Conservation (phyloP, 2,113 vertebrate species). For the Myotis brandtii region DNA sequence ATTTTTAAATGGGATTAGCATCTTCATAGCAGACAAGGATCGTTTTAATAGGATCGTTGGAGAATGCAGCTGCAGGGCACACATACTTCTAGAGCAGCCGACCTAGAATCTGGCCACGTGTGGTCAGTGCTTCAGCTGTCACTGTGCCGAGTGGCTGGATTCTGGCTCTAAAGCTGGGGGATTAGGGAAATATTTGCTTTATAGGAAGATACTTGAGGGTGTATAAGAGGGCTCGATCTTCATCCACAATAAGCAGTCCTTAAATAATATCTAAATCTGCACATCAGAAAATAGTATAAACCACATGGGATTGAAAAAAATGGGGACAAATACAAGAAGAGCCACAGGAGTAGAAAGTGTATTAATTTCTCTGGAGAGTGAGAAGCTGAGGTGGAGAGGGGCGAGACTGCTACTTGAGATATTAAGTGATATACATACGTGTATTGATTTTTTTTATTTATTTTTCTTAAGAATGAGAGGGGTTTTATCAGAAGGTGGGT, state of each 20-base stretch:
- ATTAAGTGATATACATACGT: not conserved
- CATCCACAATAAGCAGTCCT: slow-evolving; percentile 31
- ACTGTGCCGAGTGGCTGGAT: not conserved
- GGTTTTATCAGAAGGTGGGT: not conserved
- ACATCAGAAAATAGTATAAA: slow-evolving; percentile 1
- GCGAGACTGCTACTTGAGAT: not conserved
- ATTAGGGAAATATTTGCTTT: slow-evolving; percentile 51
- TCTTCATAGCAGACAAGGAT: not conserved
- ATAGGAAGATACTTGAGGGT: slow-evolving; percentile 24
- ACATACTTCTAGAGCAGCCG: not conserved
- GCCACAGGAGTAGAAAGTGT: not conserved
- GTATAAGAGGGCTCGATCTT: not conserved
- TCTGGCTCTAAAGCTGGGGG: slow-evolving; percentile 22
- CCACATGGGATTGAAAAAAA: not conserved
- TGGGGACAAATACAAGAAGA: slow-evolving; percentile 34
- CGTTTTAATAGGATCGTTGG: not conserved
- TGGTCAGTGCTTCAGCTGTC: not conserved
- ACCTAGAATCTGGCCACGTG: not conserved
- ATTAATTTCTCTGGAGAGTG: not conserved
- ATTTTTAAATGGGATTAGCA: not conserved
- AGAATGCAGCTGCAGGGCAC: not conserved
- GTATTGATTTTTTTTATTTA: not conserved
- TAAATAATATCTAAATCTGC: slow-evolving; percentile 45
- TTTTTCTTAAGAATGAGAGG: not conserved
- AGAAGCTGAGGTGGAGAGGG: not conserved